phyloP scores from a whole-genome alignment of 2,113 vertebrate genomes.

The Dasyornis broadbenti region DNA sequence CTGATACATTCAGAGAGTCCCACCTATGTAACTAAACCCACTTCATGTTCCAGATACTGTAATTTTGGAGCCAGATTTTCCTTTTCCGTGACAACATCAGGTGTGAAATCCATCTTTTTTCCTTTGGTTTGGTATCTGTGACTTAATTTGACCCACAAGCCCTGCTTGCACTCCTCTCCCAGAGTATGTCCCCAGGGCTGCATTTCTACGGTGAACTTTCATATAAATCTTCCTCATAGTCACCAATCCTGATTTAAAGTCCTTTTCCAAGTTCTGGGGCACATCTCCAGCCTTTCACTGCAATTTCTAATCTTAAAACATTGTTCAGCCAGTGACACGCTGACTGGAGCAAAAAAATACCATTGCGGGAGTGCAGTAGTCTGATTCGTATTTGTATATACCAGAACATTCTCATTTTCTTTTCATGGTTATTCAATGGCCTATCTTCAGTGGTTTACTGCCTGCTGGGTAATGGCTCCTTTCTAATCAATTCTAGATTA shows the following conservation, averaged over 20 bases:
- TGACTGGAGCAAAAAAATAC: background rate
- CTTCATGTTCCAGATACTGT: background rate
- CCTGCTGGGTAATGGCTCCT: background rate
- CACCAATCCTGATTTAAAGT: background rate
- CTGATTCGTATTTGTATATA: background rate
- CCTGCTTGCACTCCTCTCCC: background rate
- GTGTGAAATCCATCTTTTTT: background rate
- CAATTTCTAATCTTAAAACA: background rate
- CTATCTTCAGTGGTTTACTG: background rate
- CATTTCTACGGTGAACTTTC: background rate
- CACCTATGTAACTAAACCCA: background rate
- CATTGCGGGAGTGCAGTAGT: background rate
- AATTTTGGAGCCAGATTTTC: background rate
- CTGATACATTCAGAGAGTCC: background rate
- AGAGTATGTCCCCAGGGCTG: background rate
- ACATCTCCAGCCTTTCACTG: background rate
- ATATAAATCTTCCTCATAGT: background rate
- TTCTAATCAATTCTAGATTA: constrained; percentile 27
- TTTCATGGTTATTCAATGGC: background rate
- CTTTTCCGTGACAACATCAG: background rate
- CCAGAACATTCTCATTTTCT: background rate
- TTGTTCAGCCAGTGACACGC: background rate
- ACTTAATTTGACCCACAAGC: background rate
- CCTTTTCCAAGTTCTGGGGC: background rate
- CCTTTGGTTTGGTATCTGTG: background rate